phyloP scores from a whole-genome alignment of 1,140 invertebrate genomes.

The Calliphora vicina region DNA sequence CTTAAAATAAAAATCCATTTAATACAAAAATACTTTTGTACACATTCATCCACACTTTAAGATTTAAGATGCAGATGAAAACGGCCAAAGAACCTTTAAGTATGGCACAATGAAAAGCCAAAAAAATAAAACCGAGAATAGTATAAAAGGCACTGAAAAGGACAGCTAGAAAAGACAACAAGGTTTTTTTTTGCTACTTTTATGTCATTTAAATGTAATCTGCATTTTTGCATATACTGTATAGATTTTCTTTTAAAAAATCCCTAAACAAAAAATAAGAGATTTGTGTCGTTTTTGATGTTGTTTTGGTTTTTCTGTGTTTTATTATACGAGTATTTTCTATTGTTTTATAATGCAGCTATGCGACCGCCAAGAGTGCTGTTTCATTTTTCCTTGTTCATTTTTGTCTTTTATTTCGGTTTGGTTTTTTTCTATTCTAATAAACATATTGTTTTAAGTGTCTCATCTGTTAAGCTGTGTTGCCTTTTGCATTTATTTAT shows the following conservation, averaged over 20 bases:
- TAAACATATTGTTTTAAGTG: neutral
- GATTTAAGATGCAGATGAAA: neutral
- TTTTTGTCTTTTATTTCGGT: no score
- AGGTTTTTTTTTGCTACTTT: neutral
- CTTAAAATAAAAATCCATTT: neutral
- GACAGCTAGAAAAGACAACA: neutral
- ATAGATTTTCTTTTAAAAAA: neutral
- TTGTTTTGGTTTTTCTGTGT: neutral
- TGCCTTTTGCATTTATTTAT: no score
- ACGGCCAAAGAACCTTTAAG: neutral
- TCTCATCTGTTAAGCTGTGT: neutral
- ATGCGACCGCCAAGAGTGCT: neutral
- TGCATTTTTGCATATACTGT: neutral
- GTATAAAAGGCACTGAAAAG: neutral
- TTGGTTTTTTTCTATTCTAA: neutral
- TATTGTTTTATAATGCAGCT: constrained; percentile 1
- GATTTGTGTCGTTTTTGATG: neutral
- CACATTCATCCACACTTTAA: neutral
- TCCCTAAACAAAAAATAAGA: neutral
- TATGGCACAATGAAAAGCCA: neutral
- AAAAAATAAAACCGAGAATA: neutral
- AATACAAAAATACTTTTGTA: neutral
- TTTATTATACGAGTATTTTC: neutral
- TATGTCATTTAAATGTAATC: neutral
- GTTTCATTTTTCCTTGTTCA: neutral